phyloP scores from a whole-genome alignment of 2,888 invertebrate species.

The Scaptomyza cyrtandrae region DNA sequence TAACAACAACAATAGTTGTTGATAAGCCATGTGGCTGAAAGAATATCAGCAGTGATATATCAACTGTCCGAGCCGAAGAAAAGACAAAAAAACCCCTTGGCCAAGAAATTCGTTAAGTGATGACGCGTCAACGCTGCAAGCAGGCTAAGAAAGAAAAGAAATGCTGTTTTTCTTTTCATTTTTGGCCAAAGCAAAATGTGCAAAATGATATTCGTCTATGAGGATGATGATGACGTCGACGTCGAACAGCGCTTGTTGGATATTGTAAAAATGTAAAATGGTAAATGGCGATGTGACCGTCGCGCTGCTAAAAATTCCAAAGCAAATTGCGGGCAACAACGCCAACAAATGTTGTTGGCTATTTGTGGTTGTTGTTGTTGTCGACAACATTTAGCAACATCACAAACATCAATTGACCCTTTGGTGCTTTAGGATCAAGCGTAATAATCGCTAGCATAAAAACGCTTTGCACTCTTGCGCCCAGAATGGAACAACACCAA shows the following conservation, averaged over 20 bases:
- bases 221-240: constrained; percentile 28
- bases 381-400: constrained; percentile 74
- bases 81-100: constrained; percentile 13
- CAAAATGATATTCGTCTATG: constrained; percentile 67
- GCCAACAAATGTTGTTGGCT: constrained; percentile 44
- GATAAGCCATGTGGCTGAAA: constrained; percentile 58
- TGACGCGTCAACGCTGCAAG: constrained; percentile 68
- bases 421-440: constrained; percentile 81
- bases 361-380: constrained; percentile 51
- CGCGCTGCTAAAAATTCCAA: constrained; percentile 81
- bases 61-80: constrained; percentile 40
- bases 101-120: constrained; percentile 42
- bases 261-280: constrained; percentile 49
- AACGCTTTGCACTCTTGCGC: constrained; percentile 78
- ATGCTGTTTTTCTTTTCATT: constrained; percentile 58
- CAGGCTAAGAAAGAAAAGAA: constrained; percentile 50
- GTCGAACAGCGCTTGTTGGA: constrained; percentile 17
- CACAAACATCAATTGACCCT: constrained; percentile 83
- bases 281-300: constrained; percentile 56
- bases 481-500: constrained; percentile 41
- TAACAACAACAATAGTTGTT: constrained; percentile 26
- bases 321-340: constrained; percentile 76
- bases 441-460: constrained; percentile 83
- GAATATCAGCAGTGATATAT: constrained; percentile 79
- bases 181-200: constrained; percentile 45